phyloP scores from a whole-genome alignment of 2,888 invertebrate species.

The Actias luna region DNA sequence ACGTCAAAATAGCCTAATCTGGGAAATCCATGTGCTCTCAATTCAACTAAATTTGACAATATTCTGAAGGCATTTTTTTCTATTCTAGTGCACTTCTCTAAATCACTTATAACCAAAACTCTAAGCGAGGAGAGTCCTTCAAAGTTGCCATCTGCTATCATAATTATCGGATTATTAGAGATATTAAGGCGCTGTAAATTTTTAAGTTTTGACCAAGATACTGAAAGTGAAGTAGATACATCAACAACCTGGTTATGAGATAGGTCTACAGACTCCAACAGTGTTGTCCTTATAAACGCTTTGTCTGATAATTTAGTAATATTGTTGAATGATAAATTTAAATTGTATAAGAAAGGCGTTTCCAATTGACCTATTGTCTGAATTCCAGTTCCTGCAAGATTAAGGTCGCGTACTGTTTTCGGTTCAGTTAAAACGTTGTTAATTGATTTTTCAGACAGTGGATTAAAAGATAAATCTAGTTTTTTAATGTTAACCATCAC shows the following conservation, averaged over 20 bases:
- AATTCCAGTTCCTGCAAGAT: conserved; percentile 91
- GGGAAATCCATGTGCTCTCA: conserved; percentile 89
- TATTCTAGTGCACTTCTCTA: conserved; percentile 87
- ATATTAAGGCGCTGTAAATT: conserved; percentile 89
- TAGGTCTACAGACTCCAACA: conserved; percentile 89
- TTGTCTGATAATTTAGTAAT: conserved; percentile 84
- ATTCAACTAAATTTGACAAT: conserved; percentile 85
- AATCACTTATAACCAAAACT: conserved; percentile 84
- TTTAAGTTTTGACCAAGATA: conserved; percentile 86
- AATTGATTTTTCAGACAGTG: conserved; percentile 87
- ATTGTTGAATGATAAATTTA: conserved; percentile 90
- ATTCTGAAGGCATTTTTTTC: conserved; percentile 91
- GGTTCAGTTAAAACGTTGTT: conserved; percentile 91
- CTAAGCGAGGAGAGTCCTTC: conserved; percentile 85
- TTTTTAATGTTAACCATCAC: conserved; percentile 94
- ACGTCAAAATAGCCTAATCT: conserved; percentile 92
- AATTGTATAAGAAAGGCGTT: conserved; percentile 90
- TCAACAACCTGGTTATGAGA: conserved; percentile 86
- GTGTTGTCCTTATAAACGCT: conserved; percentile 89
- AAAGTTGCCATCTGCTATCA: conserved; percentile 89
- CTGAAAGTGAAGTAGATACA: conserved; percentile 82
- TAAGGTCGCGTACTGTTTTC: conserved; percentile 91
- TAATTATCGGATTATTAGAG: conserved; percentile 91
- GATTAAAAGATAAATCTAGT: conserved; percentile 92
- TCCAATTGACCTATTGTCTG: conserved; percentile 85